Base-by-base conservation (phyloP, 2,113 vertebrate species). In the Equus quagga region DNA sequence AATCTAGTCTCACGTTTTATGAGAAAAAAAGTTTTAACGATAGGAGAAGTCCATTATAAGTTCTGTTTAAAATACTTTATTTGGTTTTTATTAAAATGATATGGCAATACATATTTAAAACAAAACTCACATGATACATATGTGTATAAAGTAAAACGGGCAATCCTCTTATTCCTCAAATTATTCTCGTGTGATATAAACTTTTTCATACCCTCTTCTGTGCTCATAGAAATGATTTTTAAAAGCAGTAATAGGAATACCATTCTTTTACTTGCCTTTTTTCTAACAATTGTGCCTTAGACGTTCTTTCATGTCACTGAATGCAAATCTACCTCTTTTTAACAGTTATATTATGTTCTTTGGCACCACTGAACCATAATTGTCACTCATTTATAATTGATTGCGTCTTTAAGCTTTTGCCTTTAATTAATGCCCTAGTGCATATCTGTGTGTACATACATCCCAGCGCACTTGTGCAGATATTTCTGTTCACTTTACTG, bases 401-500 rank as follows among this genome's bases (percentile, higher is more conserved):
- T 65, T 33, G 6, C 44, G 21, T 51, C 33, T 21, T 70, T 23
- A 64, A n/a, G 10, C 41, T 93, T 89, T 93, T 95, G 36, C 8
- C 28, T 54, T 89, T 82, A 21, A 36, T 13, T 82, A 60, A 21
- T 70, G n/a, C 10, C 33, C 33, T 5, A 24, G 10, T 62, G 19
- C 93, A 2, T 87, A 44, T 83, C 11, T 62, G 8, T 46, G 12
- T 83, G 11, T 62, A 41, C 26, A 19, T 84, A 67, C 21, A 65
- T 64, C 14, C 19, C 72, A 92, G 44, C 36, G 79, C 10, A 3
- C 2, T 64, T 83, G 62, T 89, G 7, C 11, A 84, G 6, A 26
- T 72, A 73, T 21, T 92, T 60, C 33, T 93, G 7, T 95, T 94
- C 31, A 64, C 31, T 91, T 90, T 81, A 36, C n/a, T 82, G 13